A percentile compares a stretch with the other conserved stretches of the same genome.
Conservation (phyloP, 1,140 invertebrate genomes). For the Scaptomyza montana region DNA sequence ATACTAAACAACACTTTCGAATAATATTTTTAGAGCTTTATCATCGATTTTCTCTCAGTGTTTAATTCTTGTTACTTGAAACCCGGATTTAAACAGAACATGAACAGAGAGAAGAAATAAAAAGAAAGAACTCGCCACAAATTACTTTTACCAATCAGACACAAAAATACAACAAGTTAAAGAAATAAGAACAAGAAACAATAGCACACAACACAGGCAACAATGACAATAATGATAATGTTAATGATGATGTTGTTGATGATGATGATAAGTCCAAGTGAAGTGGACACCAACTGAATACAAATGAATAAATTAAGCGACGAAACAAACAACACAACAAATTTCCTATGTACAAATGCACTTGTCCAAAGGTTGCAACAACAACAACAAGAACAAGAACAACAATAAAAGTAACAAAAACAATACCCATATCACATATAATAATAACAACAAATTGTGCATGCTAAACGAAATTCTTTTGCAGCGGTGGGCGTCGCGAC, state of each 20-base stretch:
- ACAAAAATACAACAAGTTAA: slow-evolving; percentile 39
- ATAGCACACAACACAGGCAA: background rate
- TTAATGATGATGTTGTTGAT: slow-evolving; percentile 25
- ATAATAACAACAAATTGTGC: slow-evolving; percentile 48
- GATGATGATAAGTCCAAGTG: slow-evolving; percentile 49
- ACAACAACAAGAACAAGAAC: slow-evolving; percentile 9
- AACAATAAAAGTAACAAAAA: slow-evolving; percentile 3
- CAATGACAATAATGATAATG: slow-evolving; percentile 19
- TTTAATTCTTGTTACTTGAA: slow-evolving; percentile 68
- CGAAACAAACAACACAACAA: slow-evolving; percentile 36
- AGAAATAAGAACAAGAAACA: slow-evolving; percentile 30
- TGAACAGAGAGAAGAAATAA: slow-evolving; percentile 59
- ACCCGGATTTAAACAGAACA: slow-evolving; percentile 75
- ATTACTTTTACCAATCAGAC: slow-evolving; percentile 76
- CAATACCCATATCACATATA: slow-evolving; percentile 37
- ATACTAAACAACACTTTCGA: too few relatives aligned
- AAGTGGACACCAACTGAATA: slow-evolving; percentile 65
- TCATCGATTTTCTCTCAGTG: slow-evolving; percentile 45
- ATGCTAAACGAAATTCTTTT: slow-evolving; percentile 59
- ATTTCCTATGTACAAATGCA: slow-evolving; percentile 78
- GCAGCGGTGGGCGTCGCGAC: background rate
- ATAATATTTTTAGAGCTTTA: background rate
- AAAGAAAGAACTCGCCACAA: slow-evolving; percentile 59
- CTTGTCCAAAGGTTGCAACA: slow-evolving; percentile 73
- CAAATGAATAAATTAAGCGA: slow-evolving; percentile 73